phyloP scores from a whole-genome alignment of 2,113 vertebrate species.

The Austrofundulus limnaeus region DNA sequence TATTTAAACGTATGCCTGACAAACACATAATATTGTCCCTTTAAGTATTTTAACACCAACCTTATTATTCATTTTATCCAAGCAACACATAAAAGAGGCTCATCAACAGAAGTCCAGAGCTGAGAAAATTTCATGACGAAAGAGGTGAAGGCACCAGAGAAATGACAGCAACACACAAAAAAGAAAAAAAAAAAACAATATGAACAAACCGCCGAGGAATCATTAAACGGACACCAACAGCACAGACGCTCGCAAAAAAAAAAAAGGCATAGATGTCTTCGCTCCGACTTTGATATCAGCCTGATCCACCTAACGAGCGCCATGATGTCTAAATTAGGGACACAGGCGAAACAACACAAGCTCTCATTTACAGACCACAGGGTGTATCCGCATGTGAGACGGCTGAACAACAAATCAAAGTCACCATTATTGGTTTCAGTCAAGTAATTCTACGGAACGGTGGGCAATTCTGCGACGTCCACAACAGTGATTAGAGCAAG shows the following conservation, averaged over 20 bases:
- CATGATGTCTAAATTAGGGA: constrained; percentile 63
- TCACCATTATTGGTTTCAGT: constrained; percentile 34
- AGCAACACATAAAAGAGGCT: constrained; percentile 15
- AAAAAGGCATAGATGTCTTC: constrained; percentile 19
- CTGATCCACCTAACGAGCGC: constrained; percentile 60
- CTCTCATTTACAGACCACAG: constrained; percentile 60
- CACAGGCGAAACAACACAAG: constrained; percentile 45
- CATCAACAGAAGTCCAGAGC: constrained; percentile 32
- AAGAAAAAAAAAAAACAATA: constrained; percentile 31
- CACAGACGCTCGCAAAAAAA: constrained; percentile 17
- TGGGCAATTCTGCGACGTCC: constrained; percentile 49
- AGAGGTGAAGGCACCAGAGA: constrained; percentile 28
- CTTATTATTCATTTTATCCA: constrained; percentile 11
- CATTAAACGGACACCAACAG: constrained; percentile 31
- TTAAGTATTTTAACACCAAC: too few relatives aligned
- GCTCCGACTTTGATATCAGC: constrained; percentile 59
- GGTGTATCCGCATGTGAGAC: constrained; percentile 53
- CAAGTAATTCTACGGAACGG: constrained; percentile 48
- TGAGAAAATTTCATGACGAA: constrained; percentile 30
- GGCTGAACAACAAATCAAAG: constrained; percentile 66
- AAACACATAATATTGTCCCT: too few relatives aligned
- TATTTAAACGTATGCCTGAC: too few relatives aligned
- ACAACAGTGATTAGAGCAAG: constrained; percentile 68
- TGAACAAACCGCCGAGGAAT: constrained; percentile 20
- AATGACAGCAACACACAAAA: constrained; percentile 39